A percentile compares a stretch with the other conserved stretches of the same genome.
phyloP scores from a whole-genome alignment of 2,113 vertebrate species.

The Diadophis punctatus region DNA sequence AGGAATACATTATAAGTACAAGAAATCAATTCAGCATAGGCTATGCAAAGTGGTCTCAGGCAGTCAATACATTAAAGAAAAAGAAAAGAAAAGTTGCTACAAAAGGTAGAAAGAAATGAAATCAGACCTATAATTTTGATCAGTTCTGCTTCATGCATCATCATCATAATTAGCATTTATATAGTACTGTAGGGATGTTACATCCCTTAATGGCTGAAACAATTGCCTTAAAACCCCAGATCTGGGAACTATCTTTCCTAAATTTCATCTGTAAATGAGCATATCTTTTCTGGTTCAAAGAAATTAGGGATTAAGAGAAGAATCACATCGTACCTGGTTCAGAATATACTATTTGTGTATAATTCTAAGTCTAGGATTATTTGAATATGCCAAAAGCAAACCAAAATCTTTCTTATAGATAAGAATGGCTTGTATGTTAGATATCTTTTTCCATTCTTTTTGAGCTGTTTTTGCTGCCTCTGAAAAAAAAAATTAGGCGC shows the following conservation, averaged over 20 bases:
- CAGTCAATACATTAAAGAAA: conserved; percentile 51
- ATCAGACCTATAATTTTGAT: conserved; percentile 43
- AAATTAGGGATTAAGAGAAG: not conserved
- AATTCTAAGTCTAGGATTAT: not conserved
- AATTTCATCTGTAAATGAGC: not conserved
- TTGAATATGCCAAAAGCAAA: not conserved
- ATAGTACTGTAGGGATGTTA: not conserved
- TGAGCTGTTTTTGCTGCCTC: not conserved
- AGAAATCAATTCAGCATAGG: conserved; percentile 65
- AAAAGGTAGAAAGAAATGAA: conserved; percentile 54
- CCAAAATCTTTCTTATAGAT: not conserved
- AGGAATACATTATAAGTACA: conserved; percentile 52
- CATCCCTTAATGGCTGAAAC: not conserved
- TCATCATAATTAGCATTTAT: not conserved
- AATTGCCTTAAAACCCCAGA: not conserved
- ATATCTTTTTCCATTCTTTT: not conserved
- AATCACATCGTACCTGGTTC: not conserved
- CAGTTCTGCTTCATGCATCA: not conserved
- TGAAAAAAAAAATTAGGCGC: not conserved
- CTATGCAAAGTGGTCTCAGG: conserved; percentile 59
- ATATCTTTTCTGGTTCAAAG: not conserved
- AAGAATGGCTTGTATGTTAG: not conserved
- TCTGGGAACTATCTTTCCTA: not conserved
- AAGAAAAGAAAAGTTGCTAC: conserved; percentile 8
- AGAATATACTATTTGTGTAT: not conserved